Percentiles rank a stretch among this genome's conserved stretches.
These are phyloP conservation scores for Phrynosoma platyrhinos DNA, from an alignment of 2,113 vertebrate species.

Conservation along the genomic window DNA sequence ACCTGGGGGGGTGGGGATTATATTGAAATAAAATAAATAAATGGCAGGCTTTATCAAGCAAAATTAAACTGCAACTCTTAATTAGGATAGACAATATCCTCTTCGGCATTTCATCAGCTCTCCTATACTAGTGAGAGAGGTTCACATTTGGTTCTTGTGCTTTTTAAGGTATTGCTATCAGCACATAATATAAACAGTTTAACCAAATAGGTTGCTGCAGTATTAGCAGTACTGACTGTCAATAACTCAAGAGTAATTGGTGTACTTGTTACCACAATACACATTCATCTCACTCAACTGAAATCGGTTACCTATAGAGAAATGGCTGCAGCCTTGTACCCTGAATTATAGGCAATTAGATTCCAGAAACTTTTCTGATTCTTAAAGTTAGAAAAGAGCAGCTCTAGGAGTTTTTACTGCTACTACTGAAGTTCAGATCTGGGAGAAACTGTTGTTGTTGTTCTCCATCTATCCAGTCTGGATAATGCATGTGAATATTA, in stretches of 20 bases:
- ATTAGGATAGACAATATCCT: not conserved
- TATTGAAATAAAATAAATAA: too few relatives aligned
- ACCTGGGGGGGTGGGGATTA: too few relatives aligned
- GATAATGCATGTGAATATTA: not conserved
- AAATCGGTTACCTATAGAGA: not conserved
- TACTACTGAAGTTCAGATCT: not conserved
- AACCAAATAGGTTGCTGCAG: not conserved
- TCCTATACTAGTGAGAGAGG: not conserved
- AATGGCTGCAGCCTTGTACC: not conserved
- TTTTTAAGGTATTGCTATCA: slow-evolving; percentile 6
- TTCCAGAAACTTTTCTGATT: slow-evolving; percentile 23
- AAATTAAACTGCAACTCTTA: too few relatives aligned
- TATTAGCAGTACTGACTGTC: slow-evolving; percentile 11
- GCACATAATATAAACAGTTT: not conserved
- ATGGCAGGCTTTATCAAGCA: too few relatives aligned
- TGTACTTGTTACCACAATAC: not conserved
- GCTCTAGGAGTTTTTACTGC: slow-evolving; percentile 6
- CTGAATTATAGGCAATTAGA: slow-evolving; percentile 32
- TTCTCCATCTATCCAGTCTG: not conserved
- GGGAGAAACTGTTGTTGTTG: not conserved
- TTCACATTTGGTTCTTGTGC: fast-evolving
- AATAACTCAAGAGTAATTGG: slow-evolving; percentile 13
- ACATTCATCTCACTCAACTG: slow-evolving; percentile 36
- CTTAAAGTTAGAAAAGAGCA: not conserved
- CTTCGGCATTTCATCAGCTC: not conserved